Conservation (phyloP, 2,888 invertebrate species). For the Tubulanus polymorphus region DNA sequence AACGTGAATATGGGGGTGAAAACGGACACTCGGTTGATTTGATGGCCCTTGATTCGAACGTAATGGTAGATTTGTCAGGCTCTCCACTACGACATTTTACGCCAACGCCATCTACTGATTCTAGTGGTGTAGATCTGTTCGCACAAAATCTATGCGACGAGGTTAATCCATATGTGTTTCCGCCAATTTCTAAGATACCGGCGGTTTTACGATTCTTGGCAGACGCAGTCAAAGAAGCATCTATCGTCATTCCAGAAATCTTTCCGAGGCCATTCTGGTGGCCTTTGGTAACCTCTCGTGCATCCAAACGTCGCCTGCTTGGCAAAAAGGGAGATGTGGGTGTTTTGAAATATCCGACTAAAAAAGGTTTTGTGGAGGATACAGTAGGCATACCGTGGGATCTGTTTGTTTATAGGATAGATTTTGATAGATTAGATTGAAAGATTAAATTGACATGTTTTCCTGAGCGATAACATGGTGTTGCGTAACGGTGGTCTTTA, state of each 20-base stretch:
- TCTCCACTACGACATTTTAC: neutral
- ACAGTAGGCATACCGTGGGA: too few species aligned
- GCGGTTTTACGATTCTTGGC: neutral
- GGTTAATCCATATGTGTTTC: conserved; percentile 10
- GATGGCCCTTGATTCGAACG: neutral
- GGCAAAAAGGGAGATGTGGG: too few species aligned
- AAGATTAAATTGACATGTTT: too few species aligned
- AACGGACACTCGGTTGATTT: neutral
- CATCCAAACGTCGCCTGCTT: too few species aligned
- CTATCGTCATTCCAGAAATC: conserved; percentile 7
- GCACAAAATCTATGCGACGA: conserved; percentile 1
- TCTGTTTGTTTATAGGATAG: too few species aligned
- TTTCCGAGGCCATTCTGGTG: conserved; percentile 16
- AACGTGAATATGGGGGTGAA: neutral
- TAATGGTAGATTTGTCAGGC: neutral
- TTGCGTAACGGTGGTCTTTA: too few species aligned
- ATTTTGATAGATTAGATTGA: too few species aligned
- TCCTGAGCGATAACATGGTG: too few species aligned
- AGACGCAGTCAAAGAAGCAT: neutral
- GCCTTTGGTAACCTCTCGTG: too few species aligned
- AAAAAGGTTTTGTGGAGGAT: too few species aligned
- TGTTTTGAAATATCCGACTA: too few species aligned
- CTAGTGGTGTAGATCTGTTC: conserved; percentile 6
- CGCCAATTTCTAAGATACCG: conserved; percentile 1
- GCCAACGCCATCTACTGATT: neutral